Base-by-base conservation (phyloP, 1,140 invertebrate species). In the Musca vetustissima region DNA sequence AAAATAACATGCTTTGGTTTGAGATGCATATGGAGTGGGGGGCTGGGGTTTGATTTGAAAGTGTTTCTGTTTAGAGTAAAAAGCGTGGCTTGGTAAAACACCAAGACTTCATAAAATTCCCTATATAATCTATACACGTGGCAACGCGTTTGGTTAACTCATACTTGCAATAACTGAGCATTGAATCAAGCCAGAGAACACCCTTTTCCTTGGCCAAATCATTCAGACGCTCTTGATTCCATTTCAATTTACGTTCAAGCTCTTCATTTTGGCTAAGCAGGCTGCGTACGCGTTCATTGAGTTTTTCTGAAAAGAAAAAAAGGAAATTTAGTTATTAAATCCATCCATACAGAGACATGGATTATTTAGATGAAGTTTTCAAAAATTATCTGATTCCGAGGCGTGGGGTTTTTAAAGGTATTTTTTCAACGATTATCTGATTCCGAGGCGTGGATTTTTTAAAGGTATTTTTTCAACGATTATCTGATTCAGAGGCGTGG, bases 81-180 rank as follows among this genome's bases (percentile, higher is more conserved):
- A 52, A 50, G 21, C 64, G 49, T 8, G n/a, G n/a, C 32, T 21
- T 66, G 64, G 47, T 66, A 50, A 65, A 65, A 22, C 43, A n/a
- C 48, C 17, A 65, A 17, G 15, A 4, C 25, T 49, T 25, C 13
- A 65, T 25, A 65, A 65, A 65, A 19, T n/a, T 22, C 25, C 64
- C 64, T 65, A 65, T 65, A 49, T 65, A 49, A 19, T 49, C 64
- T 49, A 67, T 19, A 59, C 67, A 64, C 49, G 70, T 73, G 70
- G 73, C 69, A 50, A 80, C 68, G 64, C 72, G 47, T 65, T 75
- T 72, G 64, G 68, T 67, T 71, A 79, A 73, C 68, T 73, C 78
- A 77, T 79, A 82, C 80, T 81, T 82, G 80, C 80, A 82, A 71
- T 80, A 82, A 71, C 74, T 74, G 66, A 83, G 64, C 73, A 83